Conservation (phyloP, 2,888 invertebrate species). For the Gastracanthus pulcherrimus region DNA sequence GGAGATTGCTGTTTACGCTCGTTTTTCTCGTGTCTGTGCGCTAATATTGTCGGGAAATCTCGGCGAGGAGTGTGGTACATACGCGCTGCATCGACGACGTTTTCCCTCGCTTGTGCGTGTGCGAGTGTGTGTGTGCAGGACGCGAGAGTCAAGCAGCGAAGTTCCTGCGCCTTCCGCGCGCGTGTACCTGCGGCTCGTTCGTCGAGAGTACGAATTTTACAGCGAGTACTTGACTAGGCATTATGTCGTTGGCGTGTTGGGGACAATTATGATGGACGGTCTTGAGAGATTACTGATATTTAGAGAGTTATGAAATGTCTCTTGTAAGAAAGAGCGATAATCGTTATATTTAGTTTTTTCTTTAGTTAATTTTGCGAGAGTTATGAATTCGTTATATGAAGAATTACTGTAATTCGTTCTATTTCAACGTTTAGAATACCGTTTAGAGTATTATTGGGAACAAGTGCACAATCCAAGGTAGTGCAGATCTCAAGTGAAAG, state of each 20-base stretch:
- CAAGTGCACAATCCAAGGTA: conserved; percentile 18
- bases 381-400: too few relatives aligned
- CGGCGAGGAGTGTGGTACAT: neutral
- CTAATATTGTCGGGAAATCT: neutral
- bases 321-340: too few relatives aligned
- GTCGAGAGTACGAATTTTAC: conserved; percentile 8
- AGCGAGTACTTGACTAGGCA: neutral
- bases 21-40: too few relatives aligned
- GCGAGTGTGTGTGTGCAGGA: too few relatives aligned
- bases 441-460: conserved; percentile 12
- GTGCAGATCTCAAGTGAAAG: conserved; percentile 48
- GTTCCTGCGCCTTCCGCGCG: conserved; percentile 45
- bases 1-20: too few relatives aligned
- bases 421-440: neutral
- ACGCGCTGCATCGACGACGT: neutral
- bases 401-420: too few relatives aligned
- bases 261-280: too few relatives aligned
- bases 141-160: conserved; percentile 44
- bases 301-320: too few relatives aligned
- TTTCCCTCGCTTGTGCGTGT: neutral
- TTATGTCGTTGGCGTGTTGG: neutral
- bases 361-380: too few relatives aligned
- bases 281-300: too few relatives aligned
- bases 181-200: neutral
- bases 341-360: too few relatives aligned